Evolutionary conservation across 2,797 vertebrate genomes (phyloP).

Genomic region (Intellagama lesueurii): DNA sequence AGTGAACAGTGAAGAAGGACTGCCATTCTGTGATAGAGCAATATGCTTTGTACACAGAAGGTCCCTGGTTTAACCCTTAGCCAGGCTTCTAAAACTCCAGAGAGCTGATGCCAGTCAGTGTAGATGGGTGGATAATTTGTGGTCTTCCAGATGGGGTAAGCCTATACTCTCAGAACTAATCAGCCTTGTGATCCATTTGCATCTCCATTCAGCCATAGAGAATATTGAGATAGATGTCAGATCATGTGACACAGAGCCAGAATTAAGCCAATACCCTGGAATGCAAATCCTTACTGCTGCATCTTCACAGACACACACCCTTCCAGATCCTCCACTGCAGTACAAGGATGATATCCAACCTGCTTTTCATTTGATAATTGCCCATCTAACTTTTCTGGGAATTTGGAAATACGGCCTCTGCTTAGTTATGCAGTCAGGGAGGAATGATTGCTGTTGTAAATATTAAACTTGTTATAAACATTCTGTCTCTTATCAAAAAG

Average conservation of each 20-base stretch:
- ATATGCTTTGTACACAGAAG: background rate
- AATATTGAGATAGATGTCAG: no score
- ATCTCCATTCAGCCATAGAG: no score
- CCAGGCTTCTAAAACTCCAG: background rate
- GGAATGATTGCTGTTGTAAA: background rate
- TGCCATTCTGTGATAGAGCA: background rate
- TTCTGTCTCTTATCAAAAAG: background rate
- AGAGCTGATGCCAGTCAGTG: background rate
- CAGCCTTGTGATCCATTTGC: no score
- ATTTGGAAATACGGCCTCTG: background rate
- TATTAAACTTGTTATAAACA: background rate
- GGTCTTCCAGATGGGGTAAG: no score
- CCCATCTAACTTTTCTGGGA: background rate
- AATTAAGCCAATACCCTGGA: no score
- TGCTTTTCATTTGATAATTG: background rate
- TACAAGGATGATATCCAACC: background rate
- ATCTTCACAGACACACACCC: background rate
- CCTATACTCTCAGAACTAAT: no score
- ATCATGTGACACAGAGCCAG: no score
- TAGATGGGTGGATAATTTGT: background rate
- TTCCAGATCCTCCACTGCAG: background rate
- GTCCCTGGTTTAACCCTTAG: background rate
- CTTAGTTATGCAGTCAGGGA: background rate
- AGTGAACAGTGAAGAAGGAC: background rate
- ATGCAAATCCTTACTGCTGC: background rate